Evolutionary conservation across 1,140 invertebrate genomes (phyloP), one percentile per base, ranked within the genome.

Genomic region (Contarinia nasturtii): DNA sequence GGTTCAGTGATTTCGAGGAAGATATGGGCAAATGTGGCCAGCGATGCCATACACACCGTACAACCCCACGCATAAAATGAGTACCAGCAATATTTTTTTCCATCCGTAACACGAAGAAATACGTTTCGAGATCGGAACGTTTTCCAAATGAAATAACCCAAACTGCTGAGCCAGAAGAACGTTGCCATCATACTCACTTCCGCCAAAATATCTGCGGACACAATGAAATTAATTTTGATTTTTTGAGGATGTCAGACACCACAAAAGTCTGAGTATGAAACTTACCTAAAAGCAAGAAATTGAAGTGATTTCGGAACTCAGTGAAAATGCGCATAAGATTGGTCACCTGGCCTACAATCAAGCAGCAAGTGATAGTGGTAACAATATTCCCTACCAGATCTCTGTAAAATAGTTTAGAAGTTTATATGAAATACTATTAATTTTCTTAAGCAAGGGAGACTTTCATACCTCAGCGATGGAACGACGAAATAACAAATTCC

Each of bases 61-160:
- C 72, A 72, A n/a, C 72, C 70, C 80, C 83, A 86, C 1, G 82
- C 80, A 53, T 83, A 86, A 18, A 69, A 70, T 0, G 82, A 85
- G 57, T 87, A 88, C 53, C 85, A 86, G 55, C 83, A 86, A 59
- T 86, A 88, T 65, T 86, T 86, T 48, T 74, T 70, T 1, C 81
- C 79, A 63, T 86, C 83, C 0, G 83, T 86, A 41, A 86, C 80
- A 42, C 83, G 66, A 7, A 88, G 61, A 56, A 85, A 88, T 14
- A 86, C 81, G 59, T 86, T 88, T 21, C 81, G 66, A 18, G 83
- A 86, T 46, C 81, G 80, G 53, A 86, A 86, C 1, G 80, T 86
- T 59, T 79, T 84, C 83, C 83, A 87, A 40, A 87, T 80, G 57
- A 86, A 86, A 60, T 82, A 87, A 38, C 82, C 82, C 46, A 85